These are phyloP conservation scores for Poeciliopsis turneri DNA, from an alignment of 2,797 vertebrate species.

Conservation along the genomic window DNA sequence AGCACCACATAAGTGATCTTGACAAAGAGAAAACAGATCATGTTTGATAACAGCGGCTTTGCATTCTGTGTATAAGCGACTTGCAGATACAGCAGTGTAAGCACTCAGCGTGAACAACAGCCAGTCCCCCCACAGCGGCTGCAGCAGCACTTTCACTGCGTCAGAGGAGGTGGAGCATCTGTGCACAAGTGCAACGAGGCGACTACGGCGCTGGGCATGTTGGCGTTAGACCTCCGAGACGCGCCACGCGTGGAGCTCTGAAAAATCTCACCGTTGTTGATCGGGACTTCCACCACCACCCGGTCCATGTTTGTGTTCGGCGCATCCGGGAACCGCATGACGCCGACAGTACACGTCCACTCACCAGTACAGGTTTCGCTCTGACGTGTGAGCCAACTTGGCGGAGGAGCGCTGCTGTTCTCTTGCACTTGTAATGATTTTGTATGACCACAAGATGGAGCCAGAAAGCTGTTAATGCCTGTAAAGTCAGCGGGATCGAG, in stretches of 20 bases:
- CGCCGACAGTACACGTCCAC: constrained; percentile 79
- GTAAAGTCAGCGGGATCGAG: not conserved
- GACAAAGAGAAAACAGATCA: not conserved
- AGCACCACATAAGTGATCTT: not conserved
- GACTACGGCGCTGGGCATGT: constrained; percentile 18
- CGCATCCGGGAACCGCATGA: constrained; percentile 78
- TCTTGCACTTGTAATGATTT: not conserved
- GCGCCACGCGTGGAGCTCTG: constrained; percentile 40
- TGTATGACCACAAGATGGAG: constrained; percentile 57
- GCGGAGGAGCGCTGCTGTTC: constrained; percentile 51
- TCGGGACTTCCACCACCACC: constrained; percentile 77
- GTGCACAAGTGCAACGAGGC: constrained; percentile 17
- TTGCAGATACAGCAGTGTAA: constrained; percentile 21
- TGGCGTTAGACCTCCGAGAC: constrained; percentile 15
- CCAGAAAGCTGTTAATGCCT: constrained; percentile 20
- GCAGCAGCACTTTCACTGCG: constrained; percentile 20
- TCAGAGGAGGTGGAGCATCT: constrained; percentile 48
- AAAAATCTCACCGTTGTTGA: constrained; percentile 77
- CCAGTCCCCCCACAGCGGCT: constrained; percentile 7
- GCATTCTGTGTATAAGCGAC: constrained; percentile 14
- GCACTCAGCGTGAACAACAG: not conserved
- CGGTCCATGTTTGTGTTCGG: constrained; percentile 78
- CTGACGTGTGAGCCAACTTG: constrained; percentile 84
- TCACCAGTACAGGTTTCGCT: constrained; percentile 79
- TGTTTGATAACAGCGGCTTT: constrained; percentile 25